Conservation (phyloP, 2,888 invertebrate genomes). For the Hetaerina titia region DNA sequence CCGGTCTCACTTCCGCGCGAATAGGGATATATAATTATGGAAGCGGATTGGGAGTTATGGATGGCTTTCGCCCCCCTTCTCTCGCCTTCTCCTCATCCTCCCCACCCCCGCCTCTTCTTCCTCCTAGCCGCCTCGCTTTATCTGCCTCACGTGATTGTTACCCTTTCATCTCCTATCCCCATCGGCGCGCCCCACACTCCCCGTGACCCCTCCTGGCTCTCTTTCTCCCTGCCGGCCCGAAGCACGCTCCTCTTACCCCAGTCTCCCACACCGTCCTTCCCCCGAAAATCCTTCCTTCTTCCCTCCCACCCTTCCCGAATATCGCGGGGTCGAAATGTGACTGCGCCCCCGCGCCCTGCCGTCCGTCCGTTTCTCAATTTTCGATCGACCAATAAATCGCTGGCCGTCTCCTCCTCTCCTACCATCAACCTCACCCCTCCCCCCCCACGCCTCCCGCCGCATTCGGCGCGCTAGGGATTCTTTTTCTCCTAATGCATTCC, state of each 20-base stretch:
- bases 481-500: constrained; percentile 1
- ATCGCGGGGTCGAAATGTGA: not conserved
- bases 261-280: not conserved
- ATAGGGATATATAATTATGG: constrained; percentile 63
- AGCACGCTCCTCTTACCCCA: not conserved
- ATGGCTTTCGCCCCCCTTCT: not conserved
- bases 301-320: not conserved
- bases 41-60: constrained; percentile 33
- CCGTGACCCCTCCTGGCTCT: not conserved
- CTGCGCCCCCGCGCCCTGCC: not conserved
- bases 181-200: not conserved
- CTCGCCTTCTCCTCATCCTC: not conserved
- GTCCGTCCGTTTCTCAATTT: not conserved
- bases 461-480: not conserved
- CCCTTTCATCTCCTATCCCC: not conserved
- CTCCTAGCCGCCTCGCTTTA: not conserved
- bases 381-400: constrained; percentile 27
- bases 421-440: not conserved
- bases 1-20: constrained; percentile 44
- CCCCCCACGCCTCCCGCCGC: not conserved
- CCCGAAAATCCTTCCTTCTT: not conserved
- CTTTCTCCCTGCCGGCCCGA: not conserved
- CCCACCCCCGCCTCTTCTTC: not conserved
- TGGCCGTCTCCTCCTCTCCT: not conserved
- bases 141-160: constrained; percentile 52